Base-by-base conservation (phyloP, 2,888 invertebrate species). In the Conchocele bisecta region DNA sequence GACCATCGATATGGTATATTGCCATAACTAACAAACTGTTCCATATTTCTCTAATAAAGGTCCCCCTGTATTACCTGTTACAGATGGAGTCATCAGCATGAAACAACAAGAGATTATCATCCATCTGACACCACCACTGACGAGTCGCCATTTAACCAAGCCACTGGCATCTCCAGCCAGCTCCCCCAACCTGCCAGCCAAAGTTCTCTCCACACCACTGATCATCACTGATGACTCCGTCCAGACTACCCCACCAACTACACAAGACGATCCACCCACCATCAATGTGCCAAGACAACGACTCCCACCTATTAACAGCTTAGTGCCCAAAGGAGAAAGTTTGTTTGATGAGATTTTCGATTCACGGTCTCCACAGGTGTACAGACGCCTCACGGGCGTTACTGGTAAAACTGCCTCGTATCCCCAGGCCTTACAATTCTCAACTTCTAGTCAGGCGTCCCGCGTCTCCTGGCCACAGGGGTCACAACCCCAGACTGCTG, bases 301-400 rank as follows among this genome's bases (percentile, higher is more conserved):
- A 26, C 66, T 76, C 20, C 76, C 76, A 17, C 72, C 66, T 44
- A 51, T 76, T 15, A 76, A 73, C 41, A 69, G 26, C 37, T 76
- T 72, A 73, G 51, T 66, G 3, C 76, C 76, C 5, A 76, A 70
- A 54, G 66, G 72, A 15, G 72, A 72, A 35, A 72, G 72, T 39
- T 44, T 76, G 39, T 73, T 73, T 46, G 65, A 50, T 28, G 67
- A 68, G 35, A 69, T 76, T 24, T 56, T 76, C 56, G 76, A 76
- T 63, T 61, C 72, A 59, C 53, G 76, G 60, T 76, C 76, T 35
- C 76, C 76, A 46, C 76, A 76, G 42, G 56, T 73, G 15, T 76
- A 76, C 50, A 64, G 75, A 39, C 54, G 72, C 58, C 69, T 65
- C 15, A 54, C 35, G 1, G 24, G 33, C 7, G 6, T 42, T 13